Evolutionary conservation across 2,888 invertebrate genomes (phyloP).

Genomic region (Creontiades dilutus): DNA sequence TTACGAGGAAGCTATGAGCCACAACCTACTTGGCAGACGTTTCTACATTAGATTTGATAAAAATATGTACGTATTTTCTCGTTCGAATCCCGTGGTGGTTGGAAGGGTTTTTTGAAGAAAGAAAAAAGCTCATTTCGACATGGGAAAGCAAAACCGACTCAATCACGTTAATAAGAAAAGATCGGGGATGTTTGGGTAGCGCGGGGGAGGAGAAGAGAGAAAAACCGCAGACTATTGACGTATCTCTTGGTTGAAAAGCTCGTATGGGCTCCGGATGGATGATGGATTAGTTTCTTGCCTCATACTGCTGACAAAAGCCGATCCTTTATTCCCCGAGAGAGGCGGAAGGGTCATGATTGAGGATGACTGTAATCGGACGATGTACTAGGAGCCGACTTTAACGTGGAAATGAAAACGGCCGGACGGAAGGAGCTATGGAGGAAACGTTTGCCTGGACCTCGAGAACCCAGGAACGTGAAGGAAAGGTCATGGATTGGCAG

Average conservation of each 20-base stretch:
- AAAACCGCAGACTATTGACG: neutral
- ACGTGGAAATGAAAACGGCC: neutral
- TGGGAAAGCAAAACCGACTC: neutral
- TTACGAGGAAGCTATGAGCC: too few relatives aligned
- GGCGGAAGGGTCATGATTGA: neutral
- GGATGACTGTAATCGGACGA: neutral
- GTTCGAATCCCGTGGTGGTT: neutral
- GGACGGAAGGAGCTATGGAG: neutral
- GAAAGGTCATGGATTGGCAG: too few relatives aligned
- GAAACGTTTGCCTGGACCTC: too few relatives aligned
- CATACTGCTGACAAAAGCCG: neutral
- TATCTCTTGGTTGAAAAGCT: neutral
- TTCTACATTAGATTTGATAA: neutral
- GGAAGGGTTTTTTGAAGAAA: neutral
- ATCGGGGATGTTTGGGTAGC: neutral
- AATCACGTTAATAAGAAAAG: constrained; percentile 1
- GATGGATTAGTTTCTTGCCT: constrained; percentile 1
- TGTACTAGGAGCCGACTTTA: neutral
- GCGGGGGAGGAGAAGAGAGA: neutral
- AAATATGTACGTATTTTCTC: neutral
- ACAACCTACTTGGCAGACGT: too few relatives aligned
- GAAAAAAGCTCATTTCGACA: neutral
- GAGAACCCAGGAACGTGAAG: too few relatives aligned
- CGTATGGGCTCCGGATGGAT: neutral
- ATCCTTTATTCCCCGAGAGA: neutral